A percentile compares a stretch with the other conserved stretches of the same genome.
phyloP scores from a whole-genome alignment of 2,797 vertebrate genomes.

The Graptemys geographica region DNA sequence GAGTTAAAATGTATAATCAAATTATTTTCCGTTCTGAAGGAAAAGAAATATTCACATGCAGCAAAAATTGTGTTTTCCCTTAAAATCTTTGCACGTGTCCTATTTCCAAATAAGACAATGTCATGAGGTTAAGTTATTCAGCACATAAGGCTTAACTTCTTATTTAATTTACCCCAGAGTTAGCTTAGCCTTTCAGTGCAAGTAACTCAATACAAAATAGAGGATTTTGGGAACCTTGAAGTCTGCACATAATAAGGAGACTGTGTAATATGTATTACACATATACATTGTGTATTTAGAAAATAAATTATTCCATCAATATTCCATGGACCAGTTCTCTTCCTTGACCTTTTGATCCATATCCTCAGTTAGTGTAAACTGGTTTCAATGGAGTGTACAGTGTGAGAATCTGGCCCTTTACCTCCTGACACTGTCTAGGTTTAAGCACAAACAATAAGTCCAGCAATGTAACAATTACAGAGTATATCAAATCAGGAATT shows the following conservation, averaged over 20 bases:
- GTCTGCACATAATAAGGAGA: neutral
- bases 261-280: neutral
- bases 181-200: neutral
- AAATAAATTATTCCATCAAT: neutral
- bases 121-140: neutral
- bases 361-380: neutral
- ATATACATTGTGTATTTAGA: neutral
- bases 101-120: neutral
- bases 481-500: neutral
- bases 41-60: neutral
- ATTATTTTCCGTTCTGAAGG: neutral
- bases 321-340: neutral
- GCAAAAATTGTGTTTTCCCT: neutral
- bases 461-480: neutral
- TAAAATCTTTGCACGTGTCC: neutral
- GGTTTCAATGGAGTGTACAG: neutral
- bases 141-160: neutral
- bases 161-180: neutral
- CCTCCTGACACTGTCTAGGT: neutral
- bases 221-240: neutral
- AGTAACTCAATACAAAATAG: neutral
- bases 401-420: neutral
- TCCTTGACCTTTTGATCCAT: neutral
- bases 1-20: neutral
- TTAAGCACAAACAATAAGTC: accelerated